A percentile compares a stretch with the other conserved stretches of the same genome.
Evolutionary conservation across 2,888 invertebrate species (phyloP).

Genomic region (Volucella bombylans): DNA sequence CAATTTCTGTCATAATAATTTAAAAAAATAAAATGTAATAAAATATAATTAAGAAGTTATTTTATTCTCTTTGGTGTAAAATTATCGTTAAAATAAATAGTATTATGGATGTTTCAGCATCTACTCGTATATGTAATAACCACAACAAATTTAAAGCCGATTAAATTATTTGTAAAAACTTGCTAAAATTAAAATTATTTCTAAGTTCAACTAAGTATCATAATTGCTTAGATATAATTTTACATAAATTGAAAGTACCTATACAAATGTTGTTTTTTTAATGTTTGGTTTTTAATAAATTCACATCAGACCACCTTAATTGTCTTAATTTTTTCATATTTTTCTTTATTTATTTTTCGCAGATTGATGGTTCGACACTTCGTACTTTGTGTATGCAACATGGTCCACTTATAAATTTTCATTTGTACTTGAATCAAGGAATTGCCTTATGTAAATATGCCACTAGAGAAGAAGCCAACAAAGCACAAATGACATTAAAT

Average conservation of each 20-base stretch:
- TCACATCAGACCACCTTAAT: neutral
- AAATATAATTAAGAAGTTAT: too few species aligned
- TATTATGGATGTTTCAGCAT: too few species aligned
- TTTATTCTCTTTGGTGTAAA: too few species aligned
- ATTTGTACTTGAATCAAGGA: conserved; percentile 95
- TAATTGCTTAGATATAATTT: neutral
- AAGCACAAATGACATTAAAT: conserved; percentile 97
- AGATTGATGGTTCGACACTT: conserved; percentile 97
- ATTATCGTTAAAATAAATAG: too few species aligned
- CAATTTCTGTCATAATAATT: too few species aligned
- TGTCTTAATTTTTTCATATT: conserved; percentile 20
- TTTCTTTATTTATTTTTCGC: conserved; percentile 74
- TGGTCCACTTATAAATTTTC: conserved; percentile 96
- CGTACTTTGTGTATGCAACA: conserved; percentile 98
- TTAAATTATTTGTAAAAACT: too few species aligned
- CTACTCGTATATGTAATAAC: too few species aligned
- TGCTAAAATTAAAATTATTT: too few species aligned
- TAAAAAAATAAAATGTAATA: too few species aligned
- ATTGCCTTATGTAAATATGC: conserved; percentile 97
- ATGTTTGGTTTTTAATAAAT: neutral
- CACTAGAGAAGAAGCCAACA: conserved; percentile 95
- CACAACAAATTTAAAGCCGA: too few species aligned
- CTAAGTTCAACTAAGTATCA: too few species aligned
- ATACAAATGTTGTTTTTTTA: neutral
- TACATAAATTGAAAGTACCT: neutral